Percentiles rank a stretch among this genome's conserved stretches.
Evolutionary conservation across 1,140 invertebrate genomes (phyloP).

Genomic region (Monochamus saltuarius): DNA sequence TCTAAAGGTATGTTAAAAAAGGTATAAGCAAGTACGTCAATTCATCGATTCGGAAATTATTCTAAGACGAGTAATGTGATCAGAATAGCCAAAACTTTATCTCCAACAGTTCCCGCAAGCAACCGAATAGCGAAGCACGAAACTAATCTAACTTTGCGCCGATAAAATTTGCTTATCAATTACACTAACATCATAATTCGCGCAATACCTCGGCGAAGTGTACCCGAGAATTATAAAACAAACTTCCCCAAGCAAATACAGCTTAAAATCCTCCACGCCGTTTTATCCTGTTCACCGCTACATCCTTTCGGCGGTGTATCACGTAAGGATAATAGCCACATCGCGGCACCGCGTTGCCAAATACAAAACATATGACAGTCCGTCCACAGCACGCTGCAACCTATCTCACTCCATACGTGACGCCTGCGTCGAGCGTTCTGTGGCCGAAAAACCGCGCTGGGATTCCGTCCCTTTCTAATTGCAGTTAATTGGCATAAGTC

Average conservation of each 20-base stretch:
- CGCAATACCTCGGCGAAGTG: slow-evolving; percentile 12
- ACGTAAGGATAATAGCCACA: slow-evolving; percentile 28
- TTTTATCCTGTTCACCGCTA: slow-evolving; percentile 19
- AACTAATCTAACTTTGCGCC: slow-evolving; percentile 14
- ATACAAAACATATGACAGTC: slow-evolving; percentile 45
- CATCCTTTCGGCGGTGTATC: slow-evolving; percentile 17
- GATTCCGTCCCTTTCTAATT: slow-evolving; percentile 36
- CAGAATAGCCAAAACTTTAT: no score
- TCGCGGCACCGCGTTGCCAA: slow-evolving; percentile 31
- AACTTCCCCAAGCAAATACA: slow-evolving; percentile 22
- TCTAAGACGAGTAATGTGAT: no score
- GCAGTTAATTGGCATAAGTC: slow-evolving; percentile 43
- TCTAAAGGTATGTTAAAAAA: no score
- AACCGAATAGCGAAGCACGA: background rate
- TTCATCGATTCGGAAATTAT: no score
- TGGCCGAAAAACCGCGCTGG: slow-evolving; percentile 44
- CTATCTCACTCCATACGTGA: slow-evolving; percentile 48
- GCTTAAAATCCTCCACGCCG: slow-evolving; percentile 16
- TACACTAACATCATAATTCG: slow-evolving; percentile 3
- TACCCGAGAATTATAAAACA: slow-evolving; percentile 21
- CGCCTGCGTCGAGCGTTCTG: slow-evolving; percentile 45
- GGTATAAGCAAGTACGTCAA: no score
- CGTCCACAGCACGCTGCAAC: slow-evolving; percentile 28
- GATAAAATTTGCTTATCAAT: slow-evolving; percentile 12
- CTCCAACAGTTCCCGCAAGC: no score